Evolutionary conservation across 2,113 vertebrate species (phyloP).

Genomic region (Toxostoma redivivum): DNA sequence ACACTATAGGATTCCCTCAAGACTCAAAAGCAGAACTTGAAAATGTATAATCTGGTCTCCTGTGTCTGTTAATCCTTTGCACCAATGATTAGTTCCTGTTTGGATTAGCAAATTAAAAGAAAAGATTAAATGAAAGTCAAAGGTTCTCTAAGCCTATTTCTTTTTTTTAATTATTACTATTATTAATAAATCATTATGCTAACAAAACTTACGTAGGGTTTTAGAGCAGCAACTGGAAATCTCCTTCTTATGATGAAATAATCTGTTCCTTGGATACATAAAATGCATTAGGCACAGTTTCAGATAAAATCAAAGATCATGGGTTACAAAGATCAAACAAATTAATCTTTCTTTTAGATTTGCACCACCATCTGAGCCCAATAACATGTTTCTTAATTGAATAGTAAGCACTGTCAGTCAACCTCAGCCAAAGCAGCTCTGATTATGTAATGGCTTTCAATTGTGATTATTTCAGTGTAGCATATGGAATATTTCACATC

Average conservation of each 20-base stretch:
- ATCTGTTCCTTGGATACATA: conserved; percentile 17
- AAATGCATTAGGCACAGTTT: conserved; percentile 59
- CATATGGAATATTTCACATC: conserved; percentile 70
- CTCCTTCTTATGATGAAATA: conserved; percentile 33
- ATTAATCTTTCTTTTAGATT: conserved; percentile 67
- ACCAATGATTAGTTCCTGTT: conserved; percentile 68
- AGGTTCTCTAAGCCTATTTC: conserved; percentile 43
- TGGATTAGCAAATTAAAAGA: conserved; percentile 65
- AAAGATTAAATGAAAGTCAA: conserved; percentile 63
- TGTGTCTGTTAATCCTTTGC: conserved; percentile 67
- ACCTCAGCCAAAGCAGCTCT: conserved; percentile 22
- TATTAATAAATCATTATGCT: conserved; percentile 43
- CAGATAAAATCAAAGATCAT: conserved; percentile 64
- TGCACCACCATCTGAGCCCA: conserved; percentile 50
- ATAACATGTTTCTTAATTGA: conserved; percentile 64
- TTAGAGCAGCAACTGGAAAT: conserved; percentile 33
- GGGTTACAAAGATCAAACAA: conserved; percentile 61
- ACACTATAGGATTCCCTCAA: conserved; percentile 50
- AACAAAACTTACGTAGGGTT: conserved; percentile 48
- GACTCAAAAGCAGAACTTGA: conserved; percentile 68
- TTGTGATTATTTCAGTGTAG: conserved; percentile 62
- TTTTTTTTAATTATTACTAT: neutral
- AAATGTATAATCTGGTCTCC: conserved; percentile 67
- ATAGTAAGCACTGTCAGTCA: conserved; percentile 65
- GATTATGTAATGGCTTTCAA: conserved; percentile 64